phyloP scores from a whole-genome alignment of 2,113 vertebrate species.

The Nycticryphes semicollaris region DNA sequence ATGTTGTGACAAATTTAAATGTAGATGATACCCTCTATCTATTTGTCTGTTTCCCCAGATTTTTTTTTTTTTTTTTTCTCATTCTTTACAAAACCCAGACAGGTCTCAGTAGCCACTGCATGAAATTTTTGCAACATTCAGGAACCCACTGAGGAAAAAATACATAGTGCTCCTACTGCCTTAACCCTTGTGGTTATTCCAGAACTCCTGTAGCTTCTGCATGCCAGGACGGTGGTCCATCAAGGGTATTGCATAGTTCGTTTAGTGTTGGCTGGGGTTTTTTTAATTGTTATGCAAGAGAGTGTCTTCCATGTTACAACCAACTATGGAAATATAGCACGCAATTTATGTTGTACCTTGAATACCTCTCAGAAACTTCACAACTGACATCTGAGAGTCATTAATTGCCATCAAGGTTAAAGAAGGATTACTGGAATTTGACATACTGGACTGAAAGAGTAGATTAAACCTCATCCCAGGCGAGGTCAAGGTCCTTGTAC shows the following conservation, averaged over 20 bases:
- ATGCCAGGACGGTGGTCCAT: not conserved
- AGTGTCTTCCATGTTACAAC: not conserved
- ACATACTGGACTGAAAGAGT: not conserved
- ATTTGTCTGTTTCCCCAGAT: not conserved
- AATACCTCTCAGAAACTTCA: not conserved
- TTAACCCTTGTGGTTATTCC: not conserved
- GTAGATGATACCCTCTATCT: not conserved
- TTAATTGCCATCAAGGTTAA: not conserved
- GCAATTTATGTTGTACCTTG: not conserved
- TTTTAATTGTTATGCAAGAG: not conserved
- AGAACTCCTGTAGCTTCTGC: fast-evolving
- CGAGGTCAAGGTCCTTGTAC: fast-evolving
- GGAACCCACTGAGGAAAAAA: not conserved
- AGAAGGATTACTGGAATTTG: not conserved
- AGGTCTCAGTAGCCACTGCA: not conserved
- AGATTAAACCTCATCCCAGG: not conserved
- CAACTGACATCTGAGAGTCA: not conserved
- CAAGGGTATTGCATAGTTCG: not conserved
- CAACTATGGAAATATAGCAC: not conserved
- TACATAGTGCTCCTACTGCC: not conserved
- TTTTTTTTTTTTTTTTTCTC: not conserved
- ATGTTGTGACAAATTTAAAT: not conserved
- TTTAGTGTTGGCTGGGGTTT: not conserved
- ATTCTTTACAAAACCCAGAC: not conserved
- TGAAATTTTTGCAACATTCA: not conserved